phyloP scores from a whole-genome alignment of 2,797 vertebrate species.

The Malurus splendens region DNA sequence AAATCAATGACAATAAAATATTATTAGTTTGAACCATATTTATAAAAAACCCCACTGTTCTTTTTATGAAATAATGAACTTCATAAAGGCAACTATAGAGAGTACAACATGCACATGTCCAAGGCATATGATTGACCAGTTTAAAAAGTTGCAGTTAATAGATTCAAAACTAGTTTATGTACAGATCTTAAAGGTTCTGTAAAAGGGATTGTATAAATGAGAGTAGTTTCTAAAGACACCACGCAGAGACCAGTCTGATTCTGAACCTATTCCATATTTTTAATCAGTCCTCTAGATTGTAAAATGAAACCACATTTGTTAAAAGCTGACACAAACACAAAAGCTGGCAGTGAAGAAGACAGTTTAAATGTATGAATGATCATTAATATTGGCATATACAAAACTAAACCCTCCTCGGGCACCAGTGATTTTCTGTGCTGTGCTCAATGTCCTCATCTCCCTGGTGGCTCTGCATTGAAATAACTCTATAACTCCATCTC shows the following conservation, averaged over 20 bases:
- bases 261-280: not conserved
- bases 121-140: not conserved
- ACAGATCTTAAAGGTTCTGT: not conserved
- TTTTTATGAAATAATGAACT: not conserved
- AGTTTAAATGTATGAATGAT: not conserved
- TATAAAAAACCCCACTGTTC: fast-evolving
- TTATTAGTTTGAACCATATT: not conserved
- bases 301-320: not conserved
- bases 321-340: not conserved
- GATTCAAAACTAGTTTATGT: not conserved
- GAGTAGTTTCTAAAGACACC: not conserved
- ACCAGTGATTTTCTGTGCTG: not conserved
- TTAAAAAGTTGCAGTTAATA: not conserved
- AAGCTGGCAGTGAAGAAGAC: not conserved
- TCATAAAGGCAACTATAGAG: not conserved
- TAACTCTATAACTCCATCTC: not conserved
- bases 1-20: not conserved
- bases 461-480: not conserved
- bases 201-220: not conserved
- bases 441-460: not conserved
- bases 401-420: not conserved
- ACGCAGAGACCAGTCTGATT: not conserved
- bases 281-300: not conserved
- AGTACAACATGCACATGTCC: not conserved
- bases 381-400: not conserved